A percentile compares a stretch with the other conserved stretches of the same genome.
phyloP scores from a whole-genome alignment of 2,888 invertebrate genomes.

The Eubasilissa splendida region DNA sequence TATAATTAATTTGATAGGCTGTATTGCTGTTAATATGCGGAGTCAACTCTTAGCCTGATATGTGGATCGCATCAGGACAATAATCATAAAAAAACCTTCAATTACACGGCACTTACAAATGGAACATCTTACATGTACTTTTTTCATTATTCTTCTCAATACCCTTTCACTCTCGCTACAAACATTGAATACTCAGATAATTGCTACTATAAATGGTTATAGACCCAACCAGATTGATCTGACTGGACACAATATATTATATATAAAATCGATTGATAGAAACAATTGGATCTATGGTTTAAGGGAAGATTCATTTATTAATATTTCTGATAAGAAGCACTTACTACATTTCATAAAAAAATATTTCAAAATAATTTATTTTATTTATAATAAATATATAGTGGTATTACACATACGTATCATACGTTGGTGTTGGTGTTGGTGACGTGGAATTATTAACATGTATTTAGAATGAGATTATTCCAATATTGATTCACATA shows the following conservation, averaged over 20 bases:
- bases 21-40: too few relatives aligned
- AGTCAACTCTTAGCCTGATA: too few relatives aligned
- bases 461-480: constrained; percentile 47
- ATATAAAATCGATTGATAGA: too few relatives aligned
- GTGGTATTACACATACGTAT: constrained; percentile 17
- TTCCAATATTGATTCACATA: constrained; percentile 9
- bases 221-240: background rate
- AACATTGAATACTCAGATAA: constrained; percentile 2
- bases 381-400: constrained; percentile 29
- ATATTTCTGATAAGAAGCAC: constrained; percentile 40
- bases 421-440: constrained; percentile 11
- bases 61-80: too few relatives aligned
- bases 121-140: constrained; percentile 8
- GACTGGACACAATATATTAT: background rate
- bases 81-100: constrained; percentile 13
- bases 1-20: too few relatives aligned
- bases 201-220: constrained; percentile 2
- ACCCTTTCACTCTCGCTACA: constrained; percentile 15
- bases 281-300: background rate
- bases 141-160: constrained; percentile 14
- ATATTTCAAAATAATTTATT: constrained; percentile 40
- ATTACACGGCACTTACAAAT: background rate
- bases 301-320: constrained; percentile 34
- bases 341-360: constrained; percentile 37
- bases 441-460: constrained; percentile 32